These are phyloP conservation scores for Timandra comae DNA, from an alignment of 2,888 invertebrate genomes.

Conservation along the genomic window DNA sequence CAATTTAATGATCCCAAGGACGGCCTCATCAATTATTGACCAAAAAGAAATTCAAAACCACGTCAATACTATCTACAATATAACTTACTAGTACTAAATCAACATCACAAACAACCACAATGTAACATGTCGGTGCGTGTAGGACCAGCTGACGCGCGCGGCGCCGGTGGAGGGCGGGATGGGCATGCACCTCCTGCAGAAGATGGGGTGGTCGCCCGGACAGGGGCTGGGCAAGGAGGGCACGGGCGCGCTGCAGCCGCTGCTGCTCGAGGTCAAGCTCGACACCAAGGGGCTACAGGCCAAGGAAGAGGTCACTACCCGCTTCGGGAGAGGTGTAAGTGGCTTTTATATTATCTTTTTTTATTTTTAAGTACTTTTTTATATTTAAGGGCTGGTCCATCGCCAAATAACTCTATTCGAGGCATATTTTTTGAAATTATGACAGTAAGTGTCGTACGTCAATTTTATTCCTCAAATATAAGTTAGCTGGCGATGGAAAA, in stretches of 20 bases:
- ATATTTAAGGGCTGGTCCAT: conserved; percentile 1
- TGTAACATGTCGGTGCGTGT: conserved; percentile 25
- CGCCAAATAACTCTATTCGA: not conserved
- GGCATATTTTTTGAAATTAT: too few species aligned
- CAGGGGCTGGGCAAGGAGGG: conserved; percentile 97
- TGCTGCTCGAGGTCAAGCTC: conserved; percentile 95
- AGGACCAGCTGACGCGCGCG: conserved; percentile 95
- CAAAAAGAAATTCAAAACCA: too few species aligned
- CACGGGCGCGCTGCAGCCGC: conserved; percentile 92
- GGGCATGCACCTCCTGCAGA: conserved; percentile 97
- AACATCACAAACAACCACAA: too few species aligned
- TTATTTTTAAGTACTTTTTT: conserved; percentile 1
- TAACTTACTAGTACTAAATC: too few species aligned
- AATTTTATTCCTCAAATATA: too few species aligned
- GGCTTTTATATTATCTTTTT: conserved; percentile 8
- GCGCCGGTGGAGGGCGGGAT: conserved; percentile 95
- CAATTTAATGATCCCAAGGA: too few species aligned
- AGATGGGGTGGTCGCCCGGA: conserved; percentile 99
- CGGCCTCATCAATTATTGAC: too few species aligned
- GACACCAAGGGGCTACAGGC: conserved; percentile 93
- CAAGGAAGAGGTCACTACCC: conserved; percentile 79
- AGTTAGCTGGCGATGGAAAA: too few species aligned
- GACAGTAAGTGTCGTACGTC: too few species aligned
- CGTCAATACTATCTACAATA: too few species aligned
- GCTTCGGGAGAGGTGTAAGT: conserved; percentile 52